These are phyloP conservation scores for Macropodus opercularis DNA, from an alignment of 2,797 vertebrate genomes.

Conservation along the genomic window DNA sequence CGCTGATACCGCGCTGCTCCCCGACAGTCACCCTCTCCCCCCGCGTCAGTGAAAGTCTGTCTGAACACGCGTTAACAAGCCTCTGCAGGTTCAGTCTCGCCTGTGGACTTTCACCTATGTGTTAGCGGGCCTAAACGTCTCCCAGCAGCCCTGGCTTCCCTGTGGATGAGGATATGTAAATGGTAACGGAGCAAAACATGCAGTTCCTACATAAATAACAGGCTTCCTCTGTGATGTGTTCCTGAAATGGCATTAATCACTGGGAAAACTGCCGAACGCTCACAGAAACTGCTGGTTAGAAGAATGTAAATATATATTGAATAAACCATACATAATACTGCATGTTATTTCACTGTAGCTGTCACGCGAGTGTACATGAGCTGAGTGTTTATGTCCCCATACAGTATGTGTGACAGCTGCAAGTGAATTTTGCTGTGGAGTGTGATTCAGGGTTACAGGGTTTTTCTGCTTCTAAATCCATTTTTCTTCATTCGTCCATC, in stretches of 20 bases:
- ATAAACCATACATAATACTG: neutral
- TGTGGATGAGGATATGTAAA: constrained; percentile 32
- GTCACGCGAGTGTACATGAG: constrained; percentile 5
- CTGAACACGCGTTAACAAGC: constrained; percentile 24
- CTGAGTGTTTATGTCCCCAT: constrained; percentile 3
- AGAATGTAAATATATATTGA: neutral
- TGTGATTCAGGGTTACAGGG: too few species aligned
- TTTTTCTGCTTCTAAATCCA: too few species aligned
- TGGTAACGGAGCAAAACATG: constrained; percentile 48
- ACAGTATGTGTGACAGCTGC: constrained; percentile 1
- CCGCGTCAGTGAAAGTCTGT: neutral
- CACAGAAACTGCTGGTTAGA: neutral
- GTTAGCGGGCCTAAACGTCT: constrained; percentile 19
- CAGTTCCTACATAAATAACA: constrained; percentile 48
- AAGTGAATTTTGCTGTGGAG: too few species aligned
- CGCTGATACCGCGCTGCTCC: neutral
- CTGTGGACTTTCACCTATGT: constrained; percentile 57
- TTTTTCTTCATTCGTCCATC: too few species aligned
- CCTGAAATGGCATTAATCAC: constrained; percentile 20
- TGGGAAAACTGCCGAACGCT: neutral
- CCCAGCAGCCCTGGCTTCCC: constrained; percentile 34
- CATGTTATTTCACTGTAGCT: neutral
- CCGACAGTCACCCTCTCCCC: too few species aligned
- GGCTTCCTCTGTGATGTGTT: constrained; percentile 29
- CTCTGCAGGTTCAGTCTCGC: constrained; percentile 51